These are phyloP conservation scores for Ceuthmochares aereus DNA, from an alignment of 2,113 vertebrate genomes.

Conservation along the genomic window DNA sequence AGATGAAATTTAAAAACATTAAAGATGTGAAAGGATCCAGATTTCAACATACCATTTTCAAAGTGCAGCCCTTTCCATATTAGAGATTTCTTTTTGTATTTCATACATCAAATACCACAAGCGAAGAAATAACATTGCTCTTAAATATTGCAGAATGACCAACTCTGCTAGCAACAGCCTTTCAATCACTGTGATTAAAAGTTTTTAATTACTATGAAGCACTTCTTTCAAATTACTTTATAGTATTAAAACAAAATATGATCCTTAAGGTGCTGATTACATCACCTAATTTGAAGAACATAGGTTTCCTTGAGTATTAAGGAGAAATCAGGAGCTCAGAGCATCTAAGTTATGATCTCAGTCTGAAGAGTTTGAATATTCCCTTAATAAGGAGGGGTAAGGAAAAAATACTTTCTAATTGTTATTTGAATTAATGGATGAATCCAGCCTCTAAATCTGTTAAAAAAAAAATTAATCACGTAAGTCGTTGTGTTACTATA, in stretches of 20 bases:
- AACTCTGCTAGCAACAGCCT: background rate
- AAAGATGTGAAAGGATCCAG: background rate
- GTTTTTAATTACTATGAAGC: background rate
- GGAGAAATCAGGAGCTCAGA: background rate
- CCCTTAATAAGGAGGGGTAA: background rate
- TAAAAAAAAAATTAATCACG: fast-evolving
- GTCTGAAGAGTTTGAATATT: background rate
- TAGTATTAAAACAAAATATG: background rate
- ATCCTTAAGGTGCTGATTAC: background rate
- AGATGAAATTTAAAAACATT: background rate
- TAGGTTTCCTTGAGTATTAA: background rate
- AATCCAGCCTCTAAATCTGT: background rate
- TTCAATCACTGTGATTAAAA: background rate
- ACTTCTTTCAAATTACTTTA: background rate
- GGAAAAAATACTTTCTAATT: background rate
- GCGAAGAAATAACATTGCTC: background rate
- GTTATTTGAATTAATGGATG: background rate
- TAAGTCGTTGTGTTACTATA: background rate
- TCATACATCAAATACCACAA: background rate
- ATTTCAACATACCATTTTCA: background rate
- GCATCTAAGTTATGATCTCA: background rate
- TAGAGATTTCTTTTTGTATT: background rate
- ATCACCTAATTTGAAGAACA: background rate
- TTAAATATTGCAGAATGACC: background rate
- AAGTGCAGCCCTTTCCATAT: background rate